Conservation (phyloP, 2,888 invertebrate genomes). For the Zaprionus bogoriensis region DNA sequence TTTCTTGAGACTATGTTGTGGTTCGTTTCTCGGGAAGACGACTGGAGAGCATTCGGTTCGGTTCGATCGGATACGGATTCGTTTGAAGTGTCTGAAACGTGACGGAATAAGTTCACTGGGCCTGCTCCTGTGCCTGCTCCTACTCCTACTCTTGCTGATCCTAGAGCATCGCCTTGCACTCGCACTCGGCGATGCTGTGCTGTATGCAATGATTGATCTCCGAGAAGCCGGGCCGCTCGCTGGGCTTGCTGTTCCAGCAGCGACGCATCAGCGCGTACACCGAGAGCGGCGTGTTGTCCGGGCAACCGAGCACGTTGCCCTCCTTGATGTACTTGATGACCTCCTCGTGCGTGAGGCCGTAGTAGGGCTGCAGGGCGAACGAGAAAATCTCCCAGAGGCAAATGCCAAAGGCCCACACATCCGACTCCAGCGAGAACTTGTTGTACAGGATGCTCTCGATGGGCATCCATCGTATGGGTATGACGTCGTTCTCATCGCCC, state of each 20-base stretch:
- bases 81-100: conserved; percentile 42
- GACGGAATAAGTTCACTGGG: conserved; percentile 51
- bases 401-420: conserved; percentile 98
- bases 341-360: conserved; percentile 98
- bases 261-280: conserved; percentile 96
- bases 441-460: conserved; percentile 97
- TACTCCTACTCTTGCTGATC: neutral
- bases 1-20: neutral
- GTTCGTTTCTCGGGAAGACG: conserved; percentile 56
- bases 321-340: conserved; percentile 97
- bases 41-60: conserved; percentile 55
- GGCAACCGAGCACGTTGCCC: conserved; percentile 94
- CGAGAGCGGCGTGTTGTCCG: conserved; percentile 93
- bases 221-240: conserved; percentile 93
- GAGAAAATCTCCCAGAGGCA: conserved; percentile 98
- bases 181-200: conserved; percentile 84
- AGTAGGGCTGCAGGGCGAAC: conserved; percentile 97
- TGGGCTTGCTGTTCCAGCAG: conserved; percentile 95
- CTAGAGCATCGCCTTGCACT: conserved; percentile 81
- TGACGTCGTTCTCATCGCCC: conserved; percentile 97
- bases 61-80: conserved; percentile 40
- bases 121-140: neutral
- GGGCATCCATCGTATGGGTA: conserved; percentile 99
- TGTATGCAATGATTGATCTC: conserved; percentile 91
- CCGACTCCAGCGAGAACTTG: conserved; percentile 97